These are phyloP conservation scores for Riptortus pedestris DNA, from an alignment of 1,140 invertebrate species.

Conservation along the genomic window DNA sequence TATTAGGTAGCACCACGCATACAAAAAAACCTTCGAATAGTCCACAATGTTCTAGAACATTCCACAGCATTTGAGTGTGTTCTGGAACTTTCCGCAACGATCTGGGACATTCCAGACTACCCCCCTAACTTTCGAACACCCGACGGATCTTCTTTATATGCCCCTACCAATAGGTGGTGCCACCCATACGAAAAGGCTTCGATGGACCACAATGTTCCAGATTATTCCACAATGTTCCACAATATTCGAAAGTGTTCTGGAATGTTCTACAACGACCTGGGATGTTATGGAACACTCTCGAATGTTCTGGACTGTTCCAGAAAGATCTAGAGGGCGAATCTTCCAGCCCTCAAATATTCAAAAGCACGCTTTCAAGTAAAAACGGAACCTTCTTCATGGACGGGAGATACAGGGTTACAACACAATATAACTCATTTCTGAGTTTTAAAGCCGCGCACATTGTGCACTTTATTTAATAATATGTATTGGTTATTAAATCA, in stretches of 20 bases:
- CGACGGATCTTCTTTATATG: background rate
- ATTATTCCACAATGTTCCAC: too few relatives aligned
- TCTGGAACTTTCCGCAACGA: too few relatives aligned
- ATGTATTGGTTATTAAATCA: too few relatives aligned
- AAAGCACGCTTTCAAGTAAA: background rate
- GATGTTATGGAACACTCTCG: background rate
- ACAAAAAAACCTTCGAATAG: background rate
- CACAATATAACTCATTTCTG: background rate
- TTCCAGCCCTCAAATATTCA: too few relatives aligned
- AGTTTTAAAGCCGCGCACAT: background rate
- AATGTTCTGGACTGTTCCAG: background rate
- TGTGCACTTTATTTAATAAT: too few relatives aligned
- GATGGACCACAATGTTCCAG: background rate
- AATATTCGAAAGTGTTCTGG: background rate
- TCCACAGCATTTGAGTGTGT: background rate
- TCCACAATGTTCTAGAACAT: background rate
- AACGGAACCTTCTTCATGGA: background rate
- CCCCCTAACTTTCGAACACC: background rate
- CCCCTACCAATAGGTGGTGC: background rate
- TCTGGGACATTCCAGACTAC: too few relatives aligned
- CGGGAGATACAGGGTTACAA: background rate
- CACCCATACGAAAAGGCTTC: background rate
- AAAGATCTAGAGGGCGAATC: background rate
- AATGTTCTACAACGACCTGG: background rate
- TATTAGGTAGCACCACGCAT: background rate